Base-by-base conservation (phyloP, 2,797 vertebrate genomes). In the Miichthys miiuy region DNA sequence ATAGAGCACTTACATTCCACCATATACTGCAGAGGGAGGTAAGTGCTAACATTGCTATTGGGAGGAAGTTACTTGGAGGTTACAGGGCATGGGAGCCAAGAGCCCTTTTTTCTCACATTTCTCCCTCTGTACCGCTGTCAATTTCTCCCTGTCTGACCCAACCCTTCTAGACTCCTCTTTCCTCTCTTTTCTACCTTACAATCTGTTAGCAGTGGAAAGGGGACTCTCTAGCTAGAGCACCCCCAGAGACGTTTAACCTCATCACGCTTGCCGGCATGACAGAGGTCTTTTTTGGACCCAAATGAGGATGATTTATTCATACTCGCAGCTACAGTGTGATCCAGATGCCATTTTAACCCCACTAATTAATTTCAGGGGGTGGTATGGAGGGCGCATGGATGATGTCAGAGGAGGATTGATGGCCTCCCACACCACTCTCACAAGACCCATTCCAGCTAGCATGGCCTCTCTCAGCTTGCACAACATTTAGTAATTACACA, bases 231-330 rank as follows among this genome's bases (percentile, higher is more conserved):
- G 71, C 62, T 42, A n/a, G n/a, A 79, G 55, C 18, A 63, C 58
- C 83, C 77, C 71, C 51, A 21, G 75, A 84, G 83, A 82, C 48
- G 13, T 76, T 84, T 81, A 80, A 89, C 85, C 88, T 92, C 75
- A 91, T 87, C 82, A 83, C 68, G 52, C 62, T 73, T 72, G 76
- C 42, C 41, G 13, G 58, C 44, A 58, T 75, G 72, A 88, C 86
- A 81, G 77, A 81, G 80, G 87, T 88, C 77, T 78, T 86, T 79
- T 79, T 79, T 64, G 38, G 72, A 34, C 80, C 64, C 68, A 80
- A 83, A 85, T 75, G 79, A 83, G 61, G 75, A 87, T 86, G 88
- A 92, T 90, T 92, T 90, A 91, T 92, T 93, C 83, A 92, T 90
- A 79, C 13, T 17, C 44, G 63, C 72, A 81, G 57, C 69, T 78